These are phyloP conservation scores for Helicoverpa armigera DNA, from an alignment of 1,140 invertebrate species.

Conservation along the genomic window DNA sequence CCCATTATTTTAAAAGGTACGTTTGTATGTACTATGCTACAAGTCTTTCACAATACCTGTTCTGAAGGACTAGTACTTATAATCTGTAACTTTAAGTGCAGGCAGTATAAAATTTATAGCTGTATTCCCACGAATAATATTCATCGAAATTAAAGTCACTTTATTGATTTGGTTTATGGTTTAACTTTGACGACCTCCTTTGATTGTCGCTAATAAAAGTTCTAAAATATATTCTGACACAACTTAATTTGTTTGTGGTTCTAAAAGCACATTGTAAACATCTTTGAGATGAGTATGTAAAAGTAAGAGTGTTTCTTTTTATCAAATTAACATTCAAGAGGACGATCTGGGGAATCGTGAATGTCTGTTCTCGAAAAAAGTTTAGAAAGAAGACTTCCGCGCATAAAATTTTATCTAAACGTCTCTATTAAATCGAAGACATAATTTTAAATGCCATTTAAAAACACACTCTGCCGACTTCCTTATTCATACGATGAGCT, in stretches of 20 bases:
- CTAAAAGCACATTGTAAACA: too few species aligned
- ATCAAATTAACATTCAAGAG: too few species aligned
- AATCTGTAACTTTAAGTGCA: neutral
- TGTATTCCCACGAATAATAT: slow-evolving; percentile 7
- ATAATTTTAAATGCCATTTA: slow-evolving; percentile 50
- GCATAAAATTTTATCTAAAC: slow-evolving; percentile 47
- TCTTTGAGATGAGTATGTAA: too few species aligned
- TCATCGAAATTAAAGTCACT: slow-evolving; percentile 20
- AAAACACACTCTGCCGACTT: slow-evolving; percentile 48
- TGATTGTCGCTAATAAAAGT: neutral
- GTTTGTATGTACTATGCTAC: too few species aligned
- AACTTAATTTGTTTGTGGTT: too few species aligned
- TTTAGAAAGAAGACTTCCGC: neutral
- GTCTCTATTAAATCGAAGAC: slow-evolving; percentile 45
- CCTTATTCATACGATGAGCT: slow-evolving; percentile 51
- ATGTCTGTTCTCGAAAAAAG: neutral
- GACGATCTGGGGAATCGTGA: neutral
- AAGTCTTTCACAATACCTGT: neutral
- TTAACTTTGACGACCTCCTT: slow-evolving; percentile 18
- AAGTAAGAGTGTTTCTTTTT: too few species aligned
- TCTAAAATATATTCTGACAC: neutral
- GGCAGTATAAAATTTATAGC: slow-evolving; percentile 10
- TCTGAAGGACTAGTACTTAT: neutral
- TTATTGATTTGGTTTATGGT: slow-evolving; percentile 30
- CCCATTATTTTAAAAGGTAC: too few species aligned